A percentile compares a stretch with the other conserved stretches of the same genome.
Evolutionary conservation across 2,113 vertebrate genomes (phyloP).

Genomic region (Amphiprion ocellaris): DNA sequence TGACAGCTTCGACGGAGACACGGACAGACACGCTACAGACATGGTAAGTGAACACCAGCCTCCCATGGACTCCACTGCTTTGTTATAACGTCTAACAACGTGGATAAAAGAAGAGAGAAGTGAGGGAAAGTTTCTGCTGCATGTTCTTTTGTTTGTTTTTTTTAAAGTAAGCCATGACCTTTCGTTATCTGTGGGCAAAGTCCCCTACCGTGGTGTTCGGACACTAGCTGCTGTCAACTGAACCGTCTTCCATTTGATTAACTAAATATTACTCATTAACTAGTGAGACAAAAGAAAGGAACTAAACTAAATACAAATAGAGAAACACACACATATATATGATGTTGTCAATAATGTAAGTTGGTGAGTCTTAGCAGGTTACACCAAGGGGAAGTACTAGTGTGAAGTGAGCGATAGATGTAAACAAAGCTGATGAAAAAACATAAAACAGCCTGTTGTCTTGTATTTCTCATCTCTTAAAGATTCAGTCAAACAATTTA

Average conservation of each 20-base stretch:
- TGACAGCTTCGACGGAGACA: conserved; percentile 48
- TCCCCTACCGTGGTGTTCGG: background rate
- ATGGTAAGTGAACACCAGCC: conserved; percentile 67
- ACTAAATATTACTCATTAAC: too few relatives aligned
- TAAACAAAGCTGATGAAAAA: background rate
- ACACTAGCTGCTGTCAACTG: too few relatives aligned
- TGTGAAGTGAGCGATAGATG: too few relatives aligned
- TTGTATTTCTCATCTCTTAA: background rate
- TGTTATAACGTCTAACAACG: background rate
- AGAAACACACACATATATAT: too few relatives aligned
- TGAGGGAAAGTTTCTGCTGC: background rate
- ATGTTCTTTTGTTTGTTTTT: background rate
- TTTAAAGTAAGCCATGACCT: background rate
- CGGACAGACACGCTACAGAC: conserved; percentile 33
- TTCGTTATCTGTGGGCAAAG: conserved; percentile 13
- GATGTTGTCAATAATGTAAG: too few relatives aligned
- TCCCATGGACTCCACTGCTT: background rate
- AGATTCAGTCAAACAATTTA: too few relatives aligned
- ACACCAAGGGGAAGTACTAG: too few relatives aligned
- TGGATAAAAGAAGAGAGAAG: too few relatives aligned
- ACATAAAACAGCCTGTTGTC: background rate
- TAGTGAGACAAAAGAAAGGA: too few relatives aligned
- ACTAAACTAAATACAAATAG: too few relatives aligned
- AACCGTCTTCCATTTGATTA: too few relatives aligned
- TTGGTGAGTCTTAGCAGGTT: too few relatives aligned